Percentiles rank a stretch among this genome's conserved stretches.
Evolutionary conservation across 2,797 vertebrate genomes (phyloP).

Genomic region (Anableps anableps): DNA sequence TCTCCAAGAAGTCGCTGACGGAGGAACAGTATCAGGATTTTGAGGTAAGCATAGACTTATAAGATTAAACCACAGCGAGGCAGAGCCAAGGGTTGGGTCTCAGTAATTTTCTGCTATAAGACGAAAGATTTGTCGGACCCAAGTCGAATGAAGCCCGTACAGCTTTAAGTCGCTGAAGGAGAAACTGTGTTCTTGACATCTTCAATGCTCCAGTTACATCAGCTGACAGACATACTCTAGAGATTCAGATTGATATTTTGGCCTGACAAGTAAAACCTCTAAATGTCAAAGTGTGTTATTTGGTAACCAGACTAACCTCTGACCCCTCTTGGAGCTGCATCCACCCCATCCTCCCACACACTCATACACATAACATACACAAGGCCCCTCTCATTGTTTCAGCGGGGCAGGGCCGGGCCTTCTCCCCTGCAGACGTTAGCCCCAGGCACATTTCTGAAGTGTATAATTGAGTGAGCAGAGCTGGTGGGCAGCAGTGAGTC

Average conservation of each 20-base stretch:
- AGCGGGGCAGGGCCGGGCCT: slow-evolving; percentile 54
- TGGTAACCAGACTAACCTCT: slow-evolving; percentile 59
- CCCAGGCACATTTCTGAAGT: slow-evolving; percentile 68
- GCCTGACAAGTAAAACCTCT: slow-evolving; percentile 40
- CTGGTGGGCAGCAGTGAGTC: slow-evolving; percentile 85
- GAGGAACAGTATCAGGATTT: slow-evolving; percentile 99
- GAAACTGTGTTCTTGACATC: not conserved
- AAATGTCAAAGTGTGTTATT: slow-evolving; percentile 69
- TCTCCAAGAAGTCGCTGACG: slow-evolving; percentile 95
- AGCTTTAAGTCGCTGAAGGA: not conserved
- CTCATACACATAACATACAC: slow-evolving; percentile 31
- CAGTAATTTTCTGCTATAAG: not conserved
- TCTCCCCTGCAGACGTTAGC: slow-evolving; percentile 63
- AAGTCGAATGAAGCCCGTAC: not conserved
- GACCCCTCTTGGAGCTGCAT: slow-evolving; percentile 30
- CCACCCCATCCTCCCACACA: slow-evolving; percentile 33
- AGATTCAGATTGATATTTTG: slow-evolving; percentile 42
- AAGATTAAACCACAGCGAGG: not conserved
- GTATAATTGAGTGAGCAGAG: slow-evolving; percentile 76
- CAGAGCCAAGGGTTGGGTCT: not conserved
- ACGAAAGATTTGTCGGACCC: not conserved
- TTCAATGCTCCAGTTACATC: not conserved
- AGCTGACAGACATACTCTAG: slow-evolving; percentile 27
- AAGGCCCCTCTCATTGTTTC: slow-evolving; percentile 65
- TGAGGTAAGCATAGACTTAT: slow-evolving; percentile 81